Percentiles rank a stretch among this genome's conserved stretches.
Conservation (phyloP, 2,888 invertebrate species). For the Rhagium mordax region DNA sequence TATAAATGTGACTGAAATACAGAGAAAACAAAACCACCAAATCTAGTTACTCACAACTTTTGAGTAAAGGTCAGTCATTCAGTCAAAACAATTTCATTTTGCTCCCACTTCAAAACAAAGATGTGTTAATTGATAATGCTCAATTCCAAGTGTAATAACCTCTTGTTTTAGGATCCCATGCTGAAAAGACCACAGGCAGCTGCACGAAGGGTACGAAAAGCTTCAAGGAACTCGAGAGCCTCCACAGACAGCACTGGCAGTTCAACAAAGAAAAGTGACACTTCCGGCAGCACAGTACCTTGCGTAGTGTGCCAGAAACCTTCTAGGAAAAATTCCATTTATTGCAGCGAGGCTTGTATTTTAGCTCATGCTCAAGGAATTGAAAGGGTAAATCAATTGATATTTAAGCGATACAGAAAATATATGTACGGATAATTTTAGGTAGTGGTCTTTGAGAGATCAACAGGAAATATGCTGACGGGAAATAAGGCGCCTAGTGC, state of each 20-base stretch:
- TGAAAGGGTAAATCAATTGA: constrained; percentile 61
- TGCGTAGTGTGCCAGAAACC: constrained; percentile 86
- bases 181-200: constrained; percentile 67
- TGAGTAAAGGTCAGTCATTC: no score
- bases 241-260: constrained; percentile 64
- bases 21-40: background rate
- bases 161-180: constrained; percentile 59
- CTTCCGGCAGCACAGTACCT: constrained; percentile 52
- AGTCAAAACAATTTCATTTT: no score
- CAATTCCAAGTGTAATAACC: no score
- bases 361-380: constrained; percentile 87
- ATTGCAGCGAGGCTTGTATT: constrained; percentile 92
- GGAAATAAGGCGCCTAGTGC: constrained; percentile 90
- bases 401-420: background rate
- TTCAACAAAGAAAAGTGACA: constrained; percentile 48
- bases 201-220: constrained; percentile 66
- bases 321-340: constrained; percentile 86
- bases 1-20: no score
- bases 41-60: background rate
- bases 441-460: constrained; percentile 87
- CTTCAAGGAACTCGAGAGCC: constrained; percentile 63
- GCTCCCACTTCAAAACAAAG: no score
- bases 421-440: constrained; percentile 41
- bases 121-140: no score
- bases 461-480: constrained; percentile 81